Evolutionary conservation across 2,113 vertebrate genomes (phyloP).

Genomic region (Amblyornis subalaris): DNA sequence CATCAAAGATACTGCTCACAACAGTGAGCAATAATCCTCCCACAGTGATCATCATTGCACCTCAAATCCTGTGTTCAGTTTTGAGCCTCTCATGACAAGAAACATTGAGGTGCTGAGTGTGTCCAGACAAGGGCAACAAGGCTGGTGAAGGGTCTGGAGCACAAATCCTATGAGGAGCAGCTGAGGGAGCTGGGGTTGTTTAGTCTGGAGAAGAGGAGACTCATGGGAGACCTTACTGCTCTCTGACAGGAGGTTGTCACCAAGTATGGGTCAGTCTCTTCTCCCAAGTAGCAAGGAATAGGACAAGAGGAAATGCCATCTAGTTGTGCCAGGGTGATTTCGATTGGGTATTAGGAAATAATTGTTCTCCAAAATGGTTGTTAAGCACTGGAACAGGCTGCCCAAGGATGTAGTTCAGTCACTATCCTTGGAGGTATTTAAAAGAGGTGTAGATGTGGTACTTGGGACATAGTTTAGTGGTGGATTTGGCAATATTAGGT

Average conservation of each 20-base stretch:
- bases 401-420: background rate
- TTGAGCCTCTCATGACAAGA: background rate
- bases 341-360: background rate
- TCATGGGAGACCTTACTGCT: background rate
- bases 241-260: background rate
- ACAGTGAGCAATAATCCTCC: background rate
- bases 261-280: background rate
- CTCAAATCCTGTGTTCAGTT: background rate
- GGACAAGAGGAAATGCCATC: background rate
- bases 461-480: background rate
- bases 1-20: background rate
- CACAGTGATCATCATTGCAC: background rate
- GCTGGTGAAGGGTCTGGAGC: background rate
- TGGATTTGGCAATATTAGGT: background rate
- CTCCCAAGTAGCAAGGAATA: background rate
- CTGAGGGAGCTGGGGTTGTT: background rate
- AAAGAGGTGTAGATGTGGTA: background rate
- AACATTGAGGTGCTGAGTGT: background rate
- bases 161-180: background rate
- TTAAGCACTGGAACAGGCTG: background rate
- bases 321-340: background rate
- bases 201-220: background rate
- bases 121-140: background rate
- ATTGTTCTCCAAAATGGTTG: background rate
- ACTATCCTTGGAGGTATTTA: background rate